Evolutionary conservation across 2,888 invertebrate species (phyloP), one percentile per base, ranked within the genome.

Genomic region (Phania funesta): DNA sequence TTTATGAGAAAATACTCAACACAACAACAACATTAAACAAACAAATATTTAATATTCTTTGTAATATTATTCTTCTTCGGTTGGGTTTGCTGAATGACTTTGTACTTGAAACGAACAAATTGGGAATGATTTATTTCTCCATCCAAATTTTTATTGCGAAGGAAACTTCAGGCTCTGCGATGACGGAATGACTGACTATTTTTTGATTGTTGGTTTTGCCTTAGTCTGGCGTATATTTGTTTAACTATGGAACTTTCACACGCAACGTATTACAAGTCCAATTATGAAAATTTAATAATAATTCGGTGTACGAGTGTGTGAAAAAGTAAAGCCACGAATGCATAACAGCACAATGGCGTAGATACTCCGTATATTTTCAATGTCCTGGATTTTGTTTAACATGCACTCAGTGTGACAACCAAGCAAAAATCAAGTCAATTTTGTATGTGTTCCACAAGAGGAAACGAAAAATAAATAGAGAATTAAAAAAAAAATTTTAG

Each of bases 271-370:
- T 77, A 70, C 70, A 77, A 77, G 70, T 77, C 77, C 77, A 77
- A 77, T 77, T 77, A 77, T 77, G 77, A 70, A 38, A 77, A 77
- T 70, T 77, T 77, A 77, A 70, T 77, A 77, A 77, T 70, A 77
- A 77, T 64, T 70, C 1, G 29, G 20, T 44, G 7, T 38, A 7
- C 3, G 5, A 8, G 3, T 13, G 2, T 38, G 3, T 38, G 50
- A 1, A 11, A 13, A 38, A 38, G 38, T 38, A 13, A 38, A 41
- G 35, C 22, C 8, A 38, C 22, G 38, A 38, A 22, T 58, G 13
- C 38, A 58, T n/a, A 58, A 16, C 38, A n/a, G 18, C 20, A 44
- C 18, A 58, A 54, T 16, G 11, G 9, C 20, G 50, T 32, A 22
- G 38, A 3, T 41, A 3, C 18, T 16, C 3, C 9, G 9, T 54